A percentile compares a stretch with the other conserved stretches of the same genome.
phyloP scores from a whole-genome alignment of 35 echinoderm and acorn worm species.

The Heliocidaris erythrogramma region DNA sequence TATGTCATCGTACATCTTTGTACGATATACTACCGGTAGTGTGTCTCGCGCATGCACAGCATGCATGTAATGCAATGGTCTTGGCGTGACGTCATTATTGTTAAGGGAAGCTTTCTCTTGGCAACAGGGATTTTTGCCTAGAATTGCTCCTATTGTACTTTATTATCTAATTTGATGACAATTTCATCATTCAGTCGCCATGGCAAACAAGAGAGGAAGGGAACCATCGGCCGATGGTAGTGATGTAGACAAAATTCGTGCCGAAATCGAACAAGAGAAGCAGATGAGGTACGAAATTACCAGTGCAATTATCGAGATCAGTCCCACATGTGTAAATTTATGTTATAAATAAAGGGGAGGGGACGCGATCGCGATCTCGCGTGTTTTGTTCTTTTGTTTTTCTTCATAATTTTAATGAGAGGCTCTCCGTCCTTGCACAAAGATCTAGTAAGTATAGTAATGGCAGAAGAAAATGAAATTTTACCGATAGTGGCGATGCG shows the following conservation, averaged over 20 bases:
- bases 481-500: too few species aligned
- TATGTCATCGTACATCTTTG: too few species aligned
- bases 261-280: slow-evolving; percentile 30
- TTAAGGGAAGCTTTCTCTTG: slow-evolving; percentile 6
- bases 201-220: slow-evolving; percentile 28
- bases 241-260: slow-evolving; percentile 23
- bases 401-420: too few species aligned
- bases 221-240: neutral
- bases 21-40: too few species aligned
- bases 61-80: too few species aligned
- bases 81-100: neutral
- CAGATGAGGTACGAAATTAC: slow-evolving; percentile 21
- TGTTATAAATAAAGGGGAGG: neutral
- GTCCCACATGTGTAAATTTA: neutral
- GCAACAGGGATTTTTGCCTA: neutral
- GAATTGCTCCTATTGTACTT: neutral
- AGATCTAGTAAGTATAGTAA: too few species aligned
- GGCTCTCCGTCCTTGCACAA: too few species aligned
- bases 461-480: too few species aligned
- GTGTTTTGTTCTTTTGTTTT: too few species aligned
- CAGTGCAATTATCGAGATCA: neutral
- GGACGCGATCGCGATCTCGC: too few species aligned
- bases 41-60: too few species aligned
- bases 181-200: neutral
- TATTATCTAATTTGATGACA: neutral